Conservation (phyloP, 2,888 invertebrate genomes). For the Antheraea assamensis region DNA sequence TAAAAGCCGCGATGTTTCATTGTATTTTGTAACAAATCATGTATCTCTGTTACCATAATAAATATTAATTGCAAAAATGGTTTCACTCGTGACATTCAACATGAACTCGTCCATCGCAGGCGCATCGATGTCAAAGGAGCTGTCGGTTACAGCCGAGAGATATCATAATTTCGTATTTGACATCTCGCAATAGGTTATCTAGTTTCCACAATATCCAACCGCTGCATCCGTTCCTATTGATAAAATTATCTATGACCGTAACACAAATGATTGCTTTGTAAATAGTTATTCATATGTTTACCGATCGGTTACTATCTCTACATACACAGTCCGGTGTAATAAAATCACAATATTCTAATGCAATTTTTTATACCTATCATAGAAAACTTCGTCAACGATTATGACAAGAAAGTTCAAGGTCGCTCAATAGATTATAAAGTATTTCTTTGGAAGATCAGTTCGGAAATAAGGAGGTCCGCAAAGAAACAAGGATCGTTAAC, state of each 20-base stretch:
- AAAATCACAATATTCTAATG: background rate
- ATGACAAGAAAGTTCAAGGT: slow-evolving; percentile 2
- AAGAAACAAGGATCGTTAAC: too few species aligned
- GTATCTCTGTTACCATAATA: background rate
- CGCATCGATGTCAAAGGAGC: slow-evolving; percentile 60
- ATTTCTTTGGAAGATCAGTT: background rate
- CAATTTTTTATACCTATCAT: background rate
- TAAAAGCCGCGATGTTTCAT: too few species aligned
- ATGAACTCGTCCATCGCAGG: slow-evolving; percentile 39
- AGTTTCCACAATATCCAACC: slow-evolving; percentile 42
- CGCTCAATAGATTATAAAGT: background rate
- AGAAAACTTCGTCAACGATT: background rate
- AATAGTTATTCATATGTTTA: slow-evolving; percentile 4
- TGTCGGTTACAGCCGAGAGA: slow-evolving; percentile 50
- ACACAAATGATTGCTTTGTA: slow-evolving; percentile 20
- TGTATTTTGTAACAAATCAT: too few species aligned
- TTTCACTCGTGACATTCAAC: slow-evolving; percentile 20
- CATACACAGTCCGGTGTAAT: background rate
- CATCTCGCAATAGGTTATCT: slow-evolving; percentile 62
- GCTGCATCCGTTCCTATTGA: slow-evolving; percentile 61
- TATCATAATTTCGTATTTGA: slow-evolving; percentile 48
- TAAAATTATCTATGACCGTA: slow-evolving; percentile 33
- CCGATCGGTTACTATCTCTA: background rate
- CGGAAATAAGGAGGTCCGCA: too few species aligned
- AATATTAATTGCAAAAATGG: background rate